Conservation (phyloP, 2,113 vertebrate species). For the Pollimyrus isidori region DNA sequence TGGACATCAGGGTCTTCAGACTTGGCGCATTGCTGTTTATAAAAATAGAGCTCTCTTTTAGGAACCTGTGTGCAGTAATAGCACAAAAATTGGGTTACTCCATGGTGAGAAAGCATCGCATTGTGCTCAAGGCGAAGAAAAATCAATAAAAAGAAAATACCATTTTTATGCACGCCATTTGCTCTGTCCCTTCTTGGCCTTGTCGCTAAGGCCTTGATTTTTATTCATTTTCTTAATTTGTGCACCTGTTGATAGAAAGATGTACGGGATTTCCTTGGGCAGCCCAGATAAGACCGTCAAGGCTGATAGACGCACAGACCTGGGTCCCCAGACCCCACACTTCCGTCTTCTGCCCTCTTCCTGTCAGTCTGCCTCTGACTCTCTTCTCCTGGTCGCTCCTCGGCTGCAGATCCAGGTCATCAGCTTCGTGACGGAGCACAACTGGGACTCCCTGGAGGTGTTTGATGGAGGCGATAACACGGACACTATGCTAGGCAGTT, state of each 20-base stretch:
- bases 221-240: not conserved
- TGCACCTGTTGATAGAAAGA: not conserved
- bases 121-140: not conserved
- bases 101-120: not conserved
- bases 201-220: not conserved
- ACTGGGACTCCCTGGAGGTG: slow-evolving; percentile 97
- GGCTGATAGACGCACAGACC: not conserved
- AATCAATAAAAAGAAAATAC: not conserved
- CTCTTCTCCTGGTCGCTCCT: not conserved
- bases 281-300: not conserved
- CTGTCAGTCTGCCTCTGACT: not conserved
- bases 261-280: not conserved
- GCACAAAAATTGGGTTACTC: not conserved
- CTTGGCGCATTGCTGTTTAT: not conserved
- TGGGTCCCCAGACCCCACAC: not conserved
- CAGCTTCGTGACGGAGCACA: slow-evolving; percentile 97
- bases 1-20: not conserved
- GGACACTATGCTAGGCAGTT: slow-evolving; percentile 92
- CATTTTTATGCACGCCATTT: not conserved
- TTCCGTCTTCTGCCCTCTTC: not conserved
- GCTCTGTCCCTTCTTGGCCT: not conserved
- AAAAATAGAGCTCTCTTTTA: slow-evolving; percentile 3
- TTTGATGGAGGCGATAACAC: slow-evolving; percentile 95
- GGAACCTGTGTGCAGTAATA: not conserved
- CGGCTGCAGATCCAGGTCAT: slow-evolving; percentile 88